A percentile compares a stretch with the other conserved stretches of the same genome.
Evolutionary conservation across 2,113 vertebrate species (phyloP).

Genomic region (Ellobius talpinus): DNA sequence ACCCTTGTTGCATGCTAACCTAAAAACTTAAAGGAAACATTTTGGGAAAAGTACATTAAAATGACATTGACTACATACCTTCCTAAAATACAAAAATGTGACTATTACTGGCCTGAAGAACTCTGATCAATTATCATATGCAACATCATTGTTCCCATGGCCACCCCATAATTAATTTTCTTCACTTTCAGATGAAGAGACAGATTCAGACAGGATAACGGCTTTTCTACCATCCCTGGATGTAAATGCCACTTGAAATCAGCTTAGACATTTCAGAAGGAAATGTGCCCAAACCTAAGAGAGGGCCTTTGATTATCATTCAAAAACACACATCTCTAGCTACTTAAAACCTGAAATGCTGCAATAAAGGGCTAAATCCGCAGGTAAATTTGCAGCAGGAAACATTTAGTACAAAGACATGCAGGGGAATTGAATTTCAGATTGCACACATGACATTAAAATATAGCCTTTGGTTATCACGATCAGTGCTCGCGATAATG

Average conservation of each 20-base stretch:
- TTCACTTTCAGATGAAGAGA: neutral
- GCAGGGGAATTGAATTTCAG: neutral
- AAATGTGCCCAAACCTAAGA: neutral
- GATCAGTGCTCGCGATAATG: neutral
- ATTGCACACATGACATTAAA: neutral
- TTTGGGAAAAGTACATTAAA: neutral
- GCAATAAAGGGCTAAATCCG: neutral
- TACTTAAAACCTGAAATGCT: neutral
- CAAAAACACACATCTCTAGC: neutral
- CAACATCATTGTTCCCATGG: neutral
- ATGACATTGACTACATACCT: neutral
- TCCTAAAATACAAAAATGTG: neutral
- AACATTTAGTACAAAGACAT: neutral
- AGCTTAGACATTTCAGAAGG: neutral
- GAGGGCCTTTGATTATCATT: neutral
- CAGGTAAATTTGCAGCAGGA: neutral
- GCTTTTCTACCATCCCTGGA: neutral
- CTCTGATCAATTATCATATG: neutral
- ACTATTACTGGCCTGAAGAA: conserved; percentile 3
- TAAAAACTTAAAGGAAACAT: neutral
- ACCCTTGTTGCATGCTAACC: neutral
- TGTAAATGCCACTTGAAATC: neutral
- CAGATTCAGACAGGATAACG: neutral
- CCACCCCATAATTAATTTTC: neutral
- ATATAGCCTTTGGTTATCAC: neutral